Evolutionary conservation across 2,888 invertebrate species (phyloP), one percentile per base, ranked within the genome.

Genomic region (Thysanoteuthis rhombus): DNA sequence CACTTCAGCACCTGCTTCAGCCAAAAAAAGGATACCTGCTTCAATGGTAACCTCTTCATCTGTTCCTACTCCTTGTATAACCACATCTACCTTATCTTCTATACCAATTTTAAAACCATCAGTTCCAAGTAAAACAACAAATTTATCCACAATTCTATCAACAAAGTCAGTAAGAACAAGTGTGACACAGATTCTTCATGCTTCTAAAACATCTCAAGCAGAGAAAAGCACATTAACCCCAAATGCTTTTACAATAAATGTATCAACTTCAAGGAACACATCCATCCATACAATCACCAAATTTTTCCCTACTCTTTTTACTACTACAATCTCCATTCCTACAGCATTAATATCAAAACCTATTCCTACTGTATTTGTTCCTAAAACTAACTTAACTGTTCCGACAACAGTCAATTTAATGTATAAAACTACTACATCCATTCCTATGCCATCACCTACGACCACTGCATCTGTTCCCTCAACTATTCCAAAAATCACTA

Each of bases 61-160:
- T n/a, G 75, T 75, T 75, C n/a, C 75, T 75, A 75, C 75, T 75
- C 75, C 75, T 75, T n/a, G 75, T 75, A n/a, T 75, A 75, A 75
- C n/a, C 75, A 75, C n/a, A 36, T 75, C 75, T 36, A 75, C 16
- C n/a, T n/a, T n/a, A 75, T 10, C n/a, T 75, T 12, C 75, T 75
- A n/a, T n/a, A 36, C n/a, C 75, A 75, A 75, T 16, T 75, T 75
- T 75, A 75, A 75, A n/a, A 16, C n/a, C 75, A 75, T 75, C 75
- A 16, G 75, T 75, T 75, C n/a, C 75, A 75, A 75, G 36, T n/a
- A 75, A 75, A 75, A 75, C n/a, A 75, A 36, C n/a, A 75, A 75
- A n/a, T 36, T 12, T 16, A 36, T 36, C 75, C 75, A 75, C n/a
- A 75, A 75, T 75, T 16, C 36, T 75, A n/a, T 36, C 75, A 75